These are phyloP conservation scores for Pseudochromis fuscus DNA, from an alignment of 2,797 vertebrate species.

Conservation along the genomic window DNA sequence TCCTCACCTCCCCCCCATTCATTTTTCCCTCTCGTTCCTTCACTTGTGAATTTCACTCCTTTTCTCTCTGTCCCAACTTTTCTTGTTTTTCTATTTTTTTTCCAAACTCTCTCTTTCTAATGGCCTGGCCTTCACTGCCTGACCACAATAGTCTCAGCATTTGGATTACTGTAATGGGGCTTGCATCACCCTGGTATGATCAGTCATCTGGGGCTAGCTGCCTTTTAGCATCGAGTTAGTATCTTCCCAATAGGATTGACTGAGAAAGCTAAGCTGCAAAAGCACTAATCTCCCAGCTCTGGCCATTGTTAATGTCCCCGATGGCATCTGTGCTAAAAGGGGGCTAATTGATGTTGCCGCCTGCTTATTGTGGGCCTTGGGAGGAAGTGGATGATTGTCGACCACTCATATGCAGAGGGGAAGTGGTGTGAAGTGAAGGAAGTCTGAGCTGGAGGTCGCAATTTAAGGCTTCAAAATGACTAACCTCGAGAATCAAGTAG, in stretches of 20 bases:
- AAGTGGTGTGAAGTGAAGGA: conserved; percentile 28
- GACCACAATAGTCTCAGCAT: conserved; percentile 60
- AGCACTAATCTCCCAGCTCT: conserved; percentile 65
- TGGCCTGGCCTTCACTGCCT: conserved; percentile 44
- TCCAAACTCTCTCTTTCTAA: conserved; percentile 22
- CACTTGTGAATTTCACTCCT: neutral
- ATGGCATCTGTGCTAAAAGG: conserved; percentile 61
- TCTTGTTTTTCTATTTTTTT: neutral
- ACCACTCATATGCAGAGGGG: neutral
- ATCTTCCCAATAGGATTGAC: conserved; percentile 44
- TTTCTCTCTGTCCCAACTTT: conserved; percentile 7
- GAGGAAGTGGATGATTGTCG: conserved; percentile 50
- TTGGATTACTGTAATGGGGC: conserved; percentile 75
- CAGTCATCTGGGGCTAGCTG: conserved; percentile 64
- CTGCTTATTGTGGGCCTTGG: conserved; percentile 58
- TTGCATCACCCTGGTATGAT: conserved; percentile 62
- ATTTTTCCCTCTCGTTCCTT: neutral
- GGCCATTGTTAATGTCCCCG: conserved; percentile 65
- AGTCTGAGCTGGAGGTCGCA: neutral
- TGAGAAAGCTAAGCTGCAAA: conserved; percentile 65
- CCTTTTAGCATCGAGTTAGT: conserved; percentile 59
- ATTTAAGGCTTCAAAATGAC: conserved; percentile 21
- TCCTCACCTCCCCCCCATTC: neutral
- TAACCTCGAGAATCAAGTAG: neutral
- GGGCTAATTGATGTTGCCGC: conserved; percentile 81